These are phyloP conservation scores for Diachasma alloeum DNA, from an alignment of 1,140 invertebrate species.

Conservation along the genomic window DNA sequence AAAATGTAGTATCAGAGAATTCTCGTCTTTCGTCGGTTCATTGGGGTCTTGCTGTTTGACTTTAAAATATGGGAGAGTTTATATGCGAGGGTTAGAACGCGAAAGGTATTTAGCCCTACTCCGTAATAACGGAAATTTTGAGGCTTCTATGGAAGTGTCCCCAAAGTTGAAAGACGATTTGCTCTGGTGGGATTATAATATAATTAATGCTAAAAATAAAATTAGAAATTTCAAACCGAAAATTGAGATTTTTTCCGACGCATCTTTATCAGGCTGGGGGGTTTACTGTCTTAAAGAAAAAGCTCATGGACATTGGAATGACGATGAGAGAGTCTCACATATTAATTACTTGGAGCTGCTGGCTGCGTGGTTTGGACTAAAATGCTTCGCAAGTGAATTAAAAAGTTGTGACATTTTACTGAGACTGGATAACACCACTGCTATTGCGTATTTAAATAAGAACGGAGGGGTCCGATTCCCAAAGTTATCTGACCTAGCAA, in stretches of 20 bases:
- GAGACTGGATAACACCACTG: conserved; percentile 33
- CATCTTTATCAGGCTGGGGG: conserved; percentile 45
- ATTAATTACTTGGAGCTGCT: conserved; percentile 32
- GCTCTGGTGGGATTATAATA: too few species aligned
- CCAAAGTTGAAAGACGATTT: too few species aligned
- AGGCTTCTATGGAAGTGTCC: too few species aligned
- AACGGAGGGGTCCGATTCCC: conserved; percentile 25
- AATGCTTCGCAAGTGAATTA: conserved; percentile 20
- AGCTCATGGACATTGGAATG: conserved; percentile 27
- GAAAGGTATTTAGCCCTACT: too few species aligned
- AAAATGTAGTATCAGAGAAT: not conserved
- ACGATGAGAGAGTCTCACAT: conserved; percentile 16
- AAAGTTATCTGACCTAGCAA: not conserved
- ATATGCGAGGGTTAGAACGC: too few species aligned
- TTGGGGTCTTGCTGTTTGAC: conserved; percentile 12
- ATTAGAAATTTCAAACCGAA: too few species aligned
- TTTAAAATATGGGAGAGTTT: not conserved
- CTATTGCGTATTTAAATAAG: conserved; percentile 30
- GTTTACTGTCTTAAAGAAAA: conserved; percentile 8
- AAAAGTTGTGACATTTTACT: conserved; percentile 25
- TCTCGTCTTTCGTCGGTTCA: conserved; percentile 18
- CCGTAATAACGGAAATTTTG: too few species aligned
- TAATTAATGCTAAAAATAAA: too few species aligned
- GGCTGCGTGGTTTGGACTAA: conserved; percentile 23
- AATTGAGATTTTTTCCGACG: conserved; percentile 43